Evolutionary conservation across 2,888 invertebrate genomes (phyloP).

Genomic region (Hesperia comma): DNA sequence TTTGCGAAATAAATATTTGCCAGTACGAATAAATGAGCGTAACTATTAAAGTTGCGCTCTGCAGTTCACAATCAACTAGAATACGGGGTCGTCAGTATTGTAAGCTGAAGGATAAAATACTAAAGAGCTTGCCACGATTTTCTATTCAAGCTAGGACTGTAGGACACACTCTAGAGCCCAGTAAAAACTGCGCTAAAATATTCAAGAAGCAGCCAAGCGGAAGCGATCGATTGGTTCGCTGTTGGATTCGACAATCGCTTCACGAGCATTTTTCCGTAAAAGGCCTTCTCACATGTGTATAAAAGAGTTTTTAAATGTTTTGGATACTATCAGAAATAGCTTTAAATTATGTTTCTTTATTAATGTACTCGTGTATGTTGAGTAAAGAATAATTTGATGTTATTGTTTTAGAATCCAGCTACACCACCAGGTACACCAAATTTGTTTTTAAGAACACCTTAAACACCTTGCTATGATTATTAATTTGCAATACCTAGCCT

Average conservation of each 20-base stretch:
- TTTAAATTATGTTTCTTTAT: no score
- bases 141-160: not conserved
- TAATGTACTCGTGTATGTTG: no score
- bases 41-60: no score
- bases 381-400: no score
- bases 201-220: slow-evolving; percentile 3
- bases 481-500: no score
- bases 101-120: not conserved
- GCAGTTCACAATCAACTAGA: not conserved
- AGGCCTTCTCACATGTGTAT: not conserved
- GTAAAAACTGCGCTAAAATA: slow-evolving; percentile 14
- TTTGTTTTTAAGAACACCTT: no score
- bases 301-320: not conserved
- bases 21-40: no score
- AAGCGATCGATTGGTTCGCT: slow-evolving; percentile 8
- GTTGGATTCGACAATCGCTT: slow-evolving; percentile 5
- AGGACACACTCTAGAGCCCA: not conserved
- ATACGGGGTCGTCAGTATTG: not conserved
- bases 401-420: no score
- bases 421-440: no score
- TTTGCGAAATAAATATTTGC: no score
- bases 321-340: no score
- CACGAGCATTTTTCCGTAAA: slow-evolving; percentile 2
- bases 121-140: slow-evolving; percentile 7
- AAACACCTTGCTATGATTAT: no score